These are phyloP conservation scores for Xenopus petersii DNA, from an alignment of 2,797 vertebrate species.

Conservation along the genomic window DNA sequence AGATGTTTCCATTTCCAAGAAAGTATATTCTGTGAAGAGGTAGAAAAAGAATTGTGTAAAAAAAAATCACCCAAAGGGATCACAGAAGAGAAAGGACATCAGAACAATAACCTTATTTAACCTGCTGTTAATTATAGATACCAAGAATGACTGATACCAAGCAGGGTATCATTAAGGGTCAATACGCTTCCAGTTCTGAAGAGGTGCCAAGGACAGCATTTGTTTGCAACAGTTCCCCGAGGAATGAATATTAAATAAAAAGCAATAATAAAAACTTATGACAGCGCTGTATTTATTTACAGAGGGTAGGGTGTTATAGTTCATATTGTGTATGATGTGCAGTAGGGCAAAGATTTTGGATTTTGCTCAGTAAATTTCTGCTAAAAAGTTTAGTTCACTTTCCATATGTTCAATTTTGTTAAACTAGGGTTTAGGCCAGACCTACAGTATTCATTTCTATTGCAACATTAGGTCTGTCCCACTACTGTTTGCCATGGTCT, in stretches of 20 bases:
- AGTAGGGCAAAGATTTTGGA: too few relatives aligned
- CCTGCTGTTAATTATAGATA: conserved; percentile 57
- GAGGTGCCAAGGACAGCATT: conserved; percentile 49
- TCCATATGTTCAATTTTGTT: too few relatives aligned
- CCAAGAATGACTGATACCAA: conserved; percentile 51
- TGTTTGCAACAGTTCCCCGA: conserved; percentile 49
- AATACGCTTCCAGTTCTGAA: conserved; percentile 47
- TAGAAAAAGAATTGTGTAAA: conserved; percentile 55
- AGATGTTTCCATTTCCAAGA: conserved; percentile 46
- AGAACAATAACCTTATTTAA: conserved; percentile 48
- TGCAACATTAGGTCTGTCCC: too few relatives aligned
- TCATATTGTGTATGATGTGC: neutral
- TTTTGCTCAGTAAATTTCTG: too few relatives aligned
- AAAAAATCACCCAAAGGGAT: conserved; percentile 50
- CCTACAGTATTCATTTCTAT: too few relatives aligned
- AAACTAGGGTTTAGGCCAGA: too few relatives aligned
- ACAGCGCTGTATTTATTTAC: conserved; percentile 28
- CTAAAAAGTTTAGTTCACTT: too few relatives aligned
- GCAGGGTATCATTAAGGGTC: conserved; percentile 51
- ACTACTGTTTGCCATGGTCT: too few relatives aligned
- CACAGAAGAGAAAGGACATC: conserved; percentile 33
- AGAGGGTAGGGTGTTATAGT: neutral
- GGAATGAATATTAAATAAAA: conserved; percentile 10
- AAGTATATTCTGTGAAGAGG: conserved; percentile 46
- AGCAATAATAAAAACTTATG: neutral